These are phyloP conservation scores for Rostratula benghalensis DNA, from an alignment of 2,113 vertebrate genomes.

Conservation along the genomic window DNA sequence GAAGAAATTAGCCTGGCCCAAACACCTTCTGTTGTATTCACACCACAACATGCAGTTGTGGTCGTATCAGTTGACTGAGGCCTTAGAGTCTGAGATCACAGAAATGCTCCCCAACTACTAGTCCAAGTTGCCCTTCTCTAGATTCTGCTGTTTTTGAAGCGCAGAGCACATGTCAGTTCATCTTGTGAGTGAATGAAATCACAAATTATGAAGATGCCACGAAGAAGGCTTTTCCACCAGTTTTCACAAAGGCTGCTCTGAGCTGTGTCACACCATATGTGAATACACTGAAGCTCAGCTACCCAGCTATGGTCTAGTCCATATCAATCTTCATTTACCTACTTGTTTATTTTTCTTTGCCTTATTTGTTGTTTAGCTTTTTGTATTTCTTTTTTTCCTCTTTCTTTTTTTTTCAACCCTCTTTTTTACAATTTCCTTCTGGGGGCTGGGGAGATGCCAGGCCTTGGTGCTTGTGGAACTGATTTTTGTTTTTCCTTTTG, in stretches of 20 bases:
- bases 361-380: neutral
- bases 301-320: neutral
- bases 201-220: neutral
- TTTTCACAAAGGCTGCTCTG: neutral
- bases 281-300: neutral
- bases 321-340: neutral
- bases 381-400: neutral
- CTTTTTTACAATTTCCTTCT: neutral
- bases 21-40: neutral
- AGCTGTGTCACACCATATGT: neutral
- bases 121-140: neutral
- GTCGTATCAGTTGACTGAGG: neutral
- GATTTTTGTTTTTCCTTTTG: neutral
- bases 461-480: neutral
- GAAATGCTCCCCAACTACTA: neutral
- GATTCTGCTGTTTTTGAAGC: neutral
- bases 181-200: neutral
- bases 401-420: neutral
- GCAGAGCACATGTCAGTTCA: neutral
- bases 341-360: neutral
- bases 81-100: neutral
- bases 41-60: neutral
- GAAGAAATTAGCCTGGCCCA: neutral
- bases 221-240: neutral
- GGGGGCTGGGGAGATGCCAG: neutral